Percentiles rank a stretch among this genome's conserved stretches.
Evolutionary conservation across 2,113 vertebrate species (phyloP).

Genomic region (Heterocephalus glaber): DNA sequence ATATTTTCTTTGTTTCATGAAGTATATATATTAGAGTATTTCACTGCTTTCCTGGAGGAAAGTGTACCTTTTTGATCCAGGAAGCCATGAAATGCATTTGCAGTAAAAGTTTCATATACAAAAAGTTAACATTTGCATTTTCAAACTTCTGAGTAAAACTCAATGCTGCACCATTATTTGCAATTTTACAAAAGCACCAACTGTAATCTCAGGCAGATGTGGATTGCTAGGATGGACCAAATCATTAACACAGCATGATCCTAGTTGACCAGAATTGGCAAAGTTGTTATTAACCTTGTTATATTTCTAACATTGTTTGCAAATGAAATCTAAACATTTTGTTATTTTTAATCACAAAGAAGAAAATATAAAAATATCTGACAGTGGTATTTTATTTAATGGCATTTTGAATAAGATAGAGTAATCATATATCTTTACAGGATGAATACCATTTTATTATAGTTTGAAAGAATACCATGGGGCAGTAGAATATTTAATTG

Average conservation of each 20-base stretch:
- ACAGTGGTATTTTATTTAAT: background rate
- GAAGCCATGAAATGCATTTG: background rate
- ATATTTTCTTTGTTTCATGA: background rate
- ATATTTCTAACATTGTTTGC: background rate
- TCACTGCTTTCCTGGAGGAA: background rate
- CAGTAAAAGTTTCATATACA: background rate
- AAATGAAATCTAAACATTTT: background rate
- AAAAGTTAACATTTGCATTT: slow-evolving; percentile 34
- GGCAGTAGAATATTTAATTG: background rate
- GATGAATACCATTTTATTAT: background rate
- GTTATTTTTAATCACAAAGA: background rate
- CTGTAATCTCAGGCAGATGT: background rate
- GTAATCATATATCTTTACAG: background rate
- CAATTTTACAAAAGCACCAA: background rate
- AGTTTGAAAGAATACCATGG: background rate
- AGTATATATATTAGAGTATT: background rate
- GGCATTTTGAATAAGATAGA: background rate
- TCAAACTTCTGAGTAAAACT: background rate
- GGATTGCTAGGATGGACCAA: background rate
- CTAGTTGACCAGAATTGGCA: background rate
- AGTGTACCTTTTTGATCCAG: background rate
- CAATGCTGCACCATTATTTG: background rate
- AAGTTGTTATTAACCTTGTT: background rate
- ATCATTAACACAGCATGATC: background rate
- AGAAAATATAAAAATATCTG: background rate